Conservation (phyloP, 2,797 vertebrate genomes). For the Kryptolebias ocellatus region DNA sequence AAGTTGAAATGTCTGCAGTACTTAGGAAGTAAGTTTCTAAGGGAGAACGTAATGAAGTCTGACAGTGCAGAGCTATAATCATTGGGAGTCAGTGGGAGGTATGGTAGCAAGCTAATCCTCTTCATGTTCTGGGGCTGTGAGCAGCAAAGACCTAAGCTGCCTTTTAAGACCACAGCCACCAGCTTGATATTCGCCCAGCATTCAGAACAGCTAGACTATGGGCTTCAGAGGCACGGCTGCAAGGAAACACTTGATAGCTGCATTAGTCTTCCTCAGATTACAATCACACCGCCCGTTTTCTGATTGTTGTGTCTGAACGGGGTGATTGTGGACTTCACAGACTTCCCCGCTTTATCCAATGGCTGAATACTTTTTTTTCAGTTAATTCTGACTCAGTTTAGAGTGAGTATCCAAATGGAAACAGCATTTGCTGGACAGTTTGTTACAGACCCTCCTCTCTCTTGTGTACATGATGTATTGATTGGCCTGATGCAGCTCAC, state of each 20-base stretch:
- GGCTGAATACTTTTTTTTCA: conserved; percentile 27
- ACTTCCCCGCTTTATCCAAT: conserved; percentile 20
- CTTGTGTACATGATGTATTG: conserved; percentile 19
- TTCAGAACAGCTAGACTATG: conserved; percentile 58
- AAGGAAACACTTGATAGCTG: conserved; percentile 63
- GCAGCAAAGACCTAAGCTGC: conserved; percentile 76
- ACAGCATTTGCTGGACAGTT: conserved; percentile 26
- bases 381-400: conserved; percentile 42
- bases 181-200: conserved; percentile 70
- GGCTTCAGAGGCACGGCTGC: conserved; percentile 52
- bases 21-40: conserved; percentile 73
- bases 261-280: conserved; percentile 66
- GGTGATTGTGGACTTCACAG: conserved; percentile 44
- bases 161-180: conserved; percentile 73
- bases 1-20: conserved; percentile 72
- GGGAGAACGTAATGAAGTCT: conserved; percentile 76
- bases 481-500: conserved; percentile 24
- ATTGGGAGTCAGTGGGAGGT: conserved; percentile 77
- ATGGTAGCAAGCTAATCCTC: conserved; percentile 75
- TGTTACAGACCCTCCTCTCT: conserved; percentile 12
- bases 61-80: conserved; percentile 74
- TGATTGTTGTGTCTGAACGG: conserved; percentile 57
- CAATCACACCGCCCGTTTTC: conserved; percentile 61
- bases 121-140: conserved; percentile 78
- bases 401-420: conserved; percentile 27